Evolutionary conservation across 2,113 vertebrate genomes (phyloP).

Genomic region (Tonatia bakeri): DNA sequence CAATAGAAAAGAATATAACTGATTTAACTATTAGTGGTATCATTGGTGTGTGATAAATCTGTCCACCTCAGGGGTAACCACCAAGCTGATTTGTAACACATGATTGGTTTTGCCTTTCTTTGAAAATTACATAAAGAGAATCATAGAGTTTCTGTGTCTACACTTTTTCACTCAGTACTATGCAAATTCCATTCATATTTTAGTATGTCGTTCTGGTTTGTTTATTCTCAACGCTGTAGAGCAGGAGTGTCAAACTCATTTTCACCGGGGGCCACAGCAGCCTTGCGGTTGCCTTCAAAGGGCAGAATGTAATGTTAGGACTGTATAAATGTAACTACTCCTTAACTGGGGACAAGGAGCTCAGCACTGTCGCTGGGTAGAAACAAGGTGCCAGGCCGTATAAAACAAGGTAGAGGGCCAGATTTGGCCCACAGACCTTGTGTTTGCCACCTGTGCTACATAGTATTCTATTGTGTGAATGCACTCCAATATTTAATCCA

Average conservation of each 20-base stretch:
- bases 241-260: no score
- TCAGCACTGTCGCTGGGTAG: no score
- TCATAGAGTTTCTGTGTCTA: neutral
- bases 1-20: slow-evolving; percentile 14
- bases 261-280: no score
- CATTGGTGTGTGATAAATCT: slow-evolving; percentile 35
- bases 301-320: no score
- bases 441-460: no score
- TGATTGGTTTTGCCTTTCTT: neutral
- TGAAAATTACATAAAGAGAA: neutral
- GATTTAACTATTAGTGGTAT: slow-evolving; percentile 22
- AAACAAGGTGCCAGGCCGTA: no score
- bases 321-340: no score
- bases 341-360: no score
- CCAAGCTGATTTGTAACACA: neutral
- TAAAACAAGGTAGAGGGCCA: no score
- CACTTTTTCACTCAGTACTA: neutral
- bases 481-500: neutral
- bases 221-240: neutral
- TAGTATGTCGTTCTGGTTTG: neutral
- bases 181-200: neutral
- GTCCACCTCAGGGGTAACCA: neutral
- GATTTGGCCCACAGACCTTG: no score
- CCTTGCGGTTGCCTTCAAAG: no score
- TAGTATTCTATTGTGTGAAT: neutral